Conservation (phyloP, 2,888 invertebrate species). For the Mylabris sibirica region DNA sequence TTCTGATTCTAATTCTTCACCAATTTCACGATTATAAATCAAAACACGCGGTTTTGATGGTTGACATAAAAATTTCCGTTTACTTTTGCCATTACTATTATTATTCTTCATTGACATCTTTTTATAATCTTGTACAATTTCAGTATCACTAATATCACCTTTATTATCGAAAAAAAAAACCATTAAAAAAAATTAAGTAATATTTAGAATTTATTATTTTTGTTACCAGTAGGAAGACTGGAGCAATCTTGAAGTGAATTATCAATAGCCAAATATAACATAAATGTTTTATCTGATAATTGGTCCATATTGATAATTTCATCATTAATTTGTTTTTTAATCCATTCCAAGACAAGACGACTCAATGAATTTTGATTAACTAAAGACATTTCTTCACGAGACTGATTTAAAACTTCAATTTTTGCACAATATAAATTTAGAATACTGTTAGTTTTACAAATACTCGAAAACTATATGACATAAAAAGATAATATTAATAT, state of each 20-base stretch:
- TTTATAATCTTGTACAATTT: conserved; percentile 81
- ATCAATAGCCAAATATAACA: conserved; percentile 77
- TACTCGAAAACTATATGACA: conserved; percentile 67
- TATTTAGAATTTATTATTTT: not conserved
- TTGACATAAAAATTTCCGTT: conserved; percentile 64
- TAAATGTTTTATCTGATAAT: conserved; percentile 73
- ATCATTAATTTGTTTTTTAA: conserved; percentile 61
- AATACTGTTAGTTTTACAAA: conserved; percentile 70
- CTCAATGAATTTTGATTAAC: conserved; percentile 68
- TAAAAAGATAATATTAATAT: conserved; percentile 12
- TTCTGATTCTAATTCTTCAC: conserved; percentile 62
- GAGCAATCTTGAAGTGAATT: conserved; percentile 83
- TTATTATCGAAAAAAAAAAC: conserved; percentile 25
- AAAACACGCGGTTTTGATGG: conserved; percentile 71
- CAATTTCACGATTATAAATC: conserved; percentile 67
- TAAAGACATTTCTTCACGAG: conserved; percentile 71
- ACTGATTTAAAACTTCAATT: conserved; percentile 79
- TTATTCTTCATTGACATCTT: conserved; percentile 60
- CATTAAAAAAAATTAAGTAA: conserved; percentile 1
- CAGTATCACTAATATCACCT: conserved; percentile 73
- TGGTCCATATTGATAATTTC: conserved; percentile 55
- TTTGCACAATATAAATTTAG: conserved; percentile 72
- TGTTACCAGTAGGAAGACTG: conserved; percentile 68
- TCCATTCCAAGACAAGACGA: conserved; percentile 72
- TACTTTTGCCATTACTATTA: conserved; percentile 54